phyloP scores from a whole-genome alignment of 1,140 invertebrate genomes.

The Odontomachus brunneus region DNA sequence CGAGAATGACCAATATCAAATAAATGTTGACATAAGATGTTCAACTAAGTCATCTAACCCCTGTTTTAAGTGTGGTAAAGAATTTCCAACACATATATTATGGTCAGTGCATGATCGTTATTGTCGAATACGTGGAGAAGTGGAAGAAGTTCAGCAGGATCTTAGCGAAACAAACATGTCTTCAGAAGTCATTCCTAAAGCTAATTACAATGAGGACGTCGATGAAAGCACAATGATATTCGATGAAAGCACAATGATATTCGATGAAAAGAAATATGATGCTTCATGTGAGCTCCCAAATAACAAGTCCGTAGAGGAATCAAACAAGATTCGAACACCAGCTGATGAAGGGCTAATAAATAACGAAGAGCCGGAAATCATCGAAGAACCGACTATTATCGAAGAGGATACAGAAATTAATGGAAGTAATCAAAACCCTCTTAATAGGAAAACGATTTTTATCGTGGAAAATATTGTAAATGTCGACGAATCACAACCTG shows the following conservation, averaged over 20 bases:
- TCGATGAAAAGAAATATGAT: slow-evolving; percentile 8
- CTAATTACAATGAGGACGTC: background rate
- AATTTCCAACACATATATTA: slow-evolving; percentile 44
- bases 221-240: background rate
- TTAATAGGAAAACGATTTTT: slow-evolving; percentile 3
- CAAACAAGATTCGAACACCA: background rate
- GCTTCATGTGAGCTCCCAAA: background rate
- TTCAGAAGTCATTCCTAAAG: background rate
- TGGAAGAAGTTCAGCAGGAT: background rate
- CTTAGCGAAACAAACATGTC: background rate
- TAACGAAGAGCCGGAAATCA: background rate
- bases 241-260: background rate
- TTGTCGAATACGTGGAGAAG: background rate
- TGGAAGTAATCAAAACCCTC: background rate
- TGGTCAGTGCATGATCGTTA: slow-evolving; percentile 65
- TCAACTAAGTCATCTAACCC: slow-evolving; percentile 27
- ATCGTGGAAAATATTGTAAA: background rate
- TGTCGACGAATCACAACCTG: slow-evolving; percentile 5
- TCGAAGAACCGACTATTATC: too few species aligned
- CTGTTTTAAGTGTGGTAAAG: slow-evolving; percentile 58
- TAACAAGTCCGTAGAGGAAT: background rate
- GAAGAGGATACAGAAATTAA: background rate
- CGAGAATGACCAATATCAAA: slow-evolving; percentile 2
- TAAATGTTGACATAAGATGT: slow-evolving; percentile 59
- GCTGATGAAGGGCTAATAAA: background rate